Conservation (phyloP, 2,888 invertebrate species). For the Pogonocherus hispidulus region DNA sequence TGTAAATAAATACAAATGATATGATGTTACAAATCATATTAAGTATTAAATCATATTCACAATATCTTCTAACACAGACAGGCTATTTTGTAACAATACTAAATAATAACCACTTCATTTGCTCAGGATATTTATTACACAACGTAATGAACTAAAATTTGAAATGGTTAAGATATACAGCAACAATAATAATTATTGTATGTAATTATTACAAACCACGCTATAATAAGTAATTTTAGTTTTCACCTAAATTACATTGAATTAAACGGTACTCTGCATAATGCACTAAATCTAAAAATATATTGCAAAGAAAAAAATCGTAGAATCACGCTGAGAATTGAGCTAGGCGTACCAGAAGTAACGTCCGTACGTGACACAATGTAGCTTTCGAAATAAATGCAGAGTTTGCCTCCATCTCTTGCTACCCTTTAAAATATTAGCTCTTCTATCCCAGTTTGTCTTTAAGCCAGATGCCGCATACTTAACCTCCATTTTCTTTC, state of each 20-base stretch:
- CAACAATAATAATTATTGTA: too few species aligned
- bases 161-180: too few species aligned
- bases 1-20: too few species aligned
- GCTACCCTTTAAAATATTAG: background rate
- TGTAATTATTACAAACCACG: too few species aligned
- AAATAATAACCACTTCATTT: too few species aligned
- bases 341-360: conserved; percentile 51
- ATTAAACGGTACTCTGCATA: conserved; percentile 8
- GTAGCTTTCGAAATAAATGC: conserved; percentile 53
- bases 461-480: conserved; percentile 24
- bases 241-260: conserved; percentile 15
- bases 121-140: too few species aligned
- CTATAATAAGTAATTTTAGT: too few species aligned
- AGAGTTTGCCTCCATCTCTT: conserved; percentile 29
- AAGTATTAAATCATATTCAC: too few species aligned
- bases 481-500: conserved; percentile 32
- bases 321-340: conserved; percentile 53
- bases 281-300: conserved; percentile 5
- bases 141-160: too few species aligned
- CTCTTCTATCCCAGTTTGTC: conserved; percentile 6
- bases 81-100: too few species aligned
- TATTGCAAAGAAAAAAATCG: conserved; percentile 40
- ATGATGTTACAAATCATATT: too few species aligned
- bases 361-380: conserved; percentile 58
- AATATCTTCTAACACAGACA: too few species aligned